phyloP scores from a whole-genome alignment of 2,113 vertebrate species.

The Uria lomvia region DNA sequence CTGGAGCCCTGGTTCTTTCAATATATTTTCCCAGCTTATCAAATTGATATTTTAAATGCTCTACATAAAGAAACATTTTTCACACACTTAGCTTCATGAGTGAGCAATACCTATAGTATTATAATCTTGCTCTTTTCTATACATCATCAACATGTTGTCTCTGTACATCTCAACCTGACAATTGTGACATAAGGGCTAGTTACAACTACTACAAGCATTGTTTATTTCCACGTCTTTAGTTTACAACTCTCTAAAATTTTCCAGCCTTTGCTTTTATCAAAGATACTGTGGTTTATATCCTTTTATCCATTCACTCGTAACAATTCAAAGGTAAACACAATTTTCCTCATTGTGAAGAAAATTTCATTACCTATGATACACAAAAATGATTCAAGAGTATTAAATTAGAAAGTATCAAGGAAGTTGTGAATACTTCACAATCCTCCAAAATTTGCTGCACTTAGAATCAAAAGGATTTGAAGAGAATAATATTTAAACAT shows the following conservation, averaged over 20 bases:
- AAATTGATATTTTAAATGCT: background rate
- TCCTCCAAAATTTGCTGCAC: background rate
- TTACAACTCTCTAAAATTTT: background rate
- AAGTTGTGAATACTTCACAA: background rate
- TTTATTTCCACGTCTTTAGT: background rate
- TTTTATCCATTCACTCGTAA: background rate
- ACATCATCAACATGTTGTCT: background rate
- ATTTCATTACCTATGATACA: background rate
- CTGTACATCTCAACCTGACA: background rate
- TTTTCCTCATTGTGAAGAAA: background rate
- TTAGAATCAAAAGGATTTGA: background rate
- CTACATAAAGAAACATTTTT: background rate
- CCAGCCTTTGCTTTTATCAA: background rate
- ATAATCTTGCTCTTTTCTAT: background rate
- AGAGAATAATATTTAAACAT: background rate
- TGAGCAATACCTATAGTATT: background rate
- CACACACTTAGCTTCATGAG: background rate
- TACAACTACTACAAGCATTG: background rate
- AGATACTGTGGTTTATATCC: background rate
- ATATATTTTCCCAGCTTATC: background rate
- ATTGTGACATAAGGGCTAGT: background rate
- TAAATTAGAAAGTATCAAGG: background rate
- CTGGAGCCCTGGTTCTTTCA: background rate
- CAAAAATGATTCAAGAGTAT: background rate
- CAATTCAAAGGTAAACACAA: background rate